phyloP scores from a whole-genome alignment of 2,888 invertebrate genomes.

The Sepiola atlantica region DNA sequence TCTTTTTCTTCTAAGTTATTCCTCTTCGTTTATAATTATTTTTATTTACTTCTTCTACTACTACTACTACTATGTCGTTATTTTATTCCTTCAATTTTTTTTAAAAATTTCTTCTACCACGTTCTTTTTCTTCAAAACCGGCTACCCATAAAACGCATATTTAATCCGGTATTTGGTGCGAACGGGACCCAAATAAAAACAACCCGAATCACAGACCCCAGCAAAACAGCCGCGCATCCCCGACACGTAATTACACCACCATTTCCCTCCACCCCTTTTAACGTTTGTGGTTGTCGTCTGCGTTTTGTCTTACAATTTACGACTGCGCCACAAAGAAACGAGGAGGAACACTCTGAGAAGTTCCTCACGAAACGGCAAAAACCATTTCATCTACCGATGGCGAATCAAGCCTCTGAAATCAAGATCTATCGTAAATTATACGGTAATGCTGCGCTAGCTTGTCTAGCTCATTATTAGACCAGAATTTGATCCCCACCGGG shows the following conservation, averaged over 20 bases:
- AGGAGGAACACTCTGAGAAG: neutral
- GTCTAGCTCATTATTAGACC: neutral
- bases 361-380: neutral
- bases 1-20: too few species aligned
- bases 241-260: neutral
- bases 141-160: too few species aligned
- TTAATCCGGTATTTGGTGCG: too few species aligned
- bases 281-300: neutral
- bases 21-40: too few species aligned
- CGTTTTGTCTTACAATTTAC: constrained; percentile 32
- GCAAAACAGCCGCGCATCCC: too few species aligned
- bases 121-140: too few species aligned
- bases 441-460: neutral
- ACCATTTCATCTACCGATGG: neutral
- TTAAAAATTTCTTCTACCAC: too few species aligned
- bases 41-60: too few species aligned
- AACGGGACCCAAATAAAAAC: too few species aligned
- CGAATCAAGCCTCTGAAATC: neutral
- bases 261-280: neutral
- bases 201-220: too few species aligned
- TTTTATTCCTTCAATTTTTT: too few species aligned
- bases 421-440: neutral
- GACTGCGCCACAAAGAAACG: neutral
- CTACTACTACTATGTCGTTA: too few species aligned
- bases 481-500: neutral